Evolutionary conservation across 2,888 invertebrate genomes (phyloP).

Genomic region (Prosopocoilus inquinatus): DNA sequence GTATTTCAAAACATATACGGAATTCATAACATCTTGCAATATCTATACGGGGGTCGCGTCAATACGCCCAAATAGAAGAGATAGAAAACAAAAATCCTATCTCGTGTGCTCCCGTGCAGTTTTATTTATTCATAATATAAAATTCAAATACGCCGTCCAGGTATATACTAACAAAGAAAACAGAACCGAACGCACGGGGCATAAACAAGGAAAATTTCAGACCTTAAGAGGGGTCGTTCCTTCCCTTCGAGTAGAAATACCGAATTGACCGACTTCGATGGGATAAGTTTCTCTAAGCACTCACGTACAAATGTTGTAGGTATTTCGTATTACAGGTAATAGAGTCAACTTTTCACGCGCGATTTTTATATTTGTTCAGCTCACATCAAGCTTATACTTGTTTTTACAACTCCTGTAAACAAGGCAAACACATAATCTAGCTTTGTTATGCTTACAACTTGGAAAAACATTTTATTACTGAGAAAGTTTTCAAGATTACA

Average conservation of each 20-base stretch:
- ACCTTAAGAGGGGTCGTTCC: not conserved
- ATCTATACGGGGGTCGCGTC: not conserved
- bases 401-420: no score
- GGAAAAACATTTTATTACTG: no score
- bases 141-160: conserved; percentile 6
- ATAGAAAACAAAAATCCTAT: not conserved
- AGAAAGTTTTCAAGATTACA: no score
- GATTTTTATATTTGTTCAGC: no score
- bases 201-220: conserved; percentile 1
- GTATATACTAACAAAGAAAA: conserved; percentile 8
- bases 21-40: not conserved
- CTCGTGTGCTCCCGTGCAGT: not conserved
- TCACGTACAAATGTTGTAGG: conserved; percentile 1
- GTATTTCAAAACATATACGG: not conserved
- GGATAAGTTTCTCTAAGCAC: not conserved
- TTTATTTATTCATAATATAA: conserved; percentile 9
- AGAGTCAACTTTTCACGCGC: not conserved
- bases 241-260: not conserved
- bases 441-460: no score
- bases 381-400: no score
- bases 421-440: no score
- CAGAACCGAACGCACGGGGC: not conserved
- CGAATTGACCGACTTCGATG: conserved; percentile 3
- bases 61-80: not conserved
- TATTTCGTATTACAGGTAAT: not conserved